Base-by-base conservation (phyloP, 2,113 vertebrate genomes). In the Polypterus senegalus region DNA sequence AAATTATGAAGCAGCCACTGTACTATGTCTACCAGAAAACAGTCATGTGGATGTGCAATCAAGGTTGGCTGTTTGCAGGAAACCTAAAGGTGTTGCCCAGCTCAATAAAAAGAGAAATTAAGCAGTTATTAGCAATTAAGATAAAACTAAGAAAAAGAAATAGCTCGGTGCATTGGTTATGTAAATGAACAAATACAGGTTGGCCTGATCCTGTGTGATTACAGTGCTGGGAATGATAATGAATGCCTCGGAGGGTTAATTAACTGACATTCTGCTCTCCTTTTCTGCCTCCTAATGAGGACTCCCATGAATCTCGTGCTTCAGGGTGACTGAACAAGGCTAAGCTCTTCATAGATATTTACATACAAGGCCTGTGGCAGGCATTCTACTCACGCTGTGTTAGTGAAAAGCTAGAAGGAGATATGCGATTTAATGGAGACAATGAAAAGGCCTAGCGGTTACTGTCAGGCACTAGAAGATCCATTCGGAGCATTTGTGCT, bases 231-330 rank as follows among this genome's bases (percentile, higher is more conserved):
- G 65, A 68, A 68, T 67, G 64, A 65, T 73, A 74, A 10, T 3
- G 68, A 74, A 58, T 58, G 49, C 56, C 59, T 61, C 74, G 73
- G 78, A 76, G 72, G 74, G 77, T 74, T 80, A 80, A 82, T 80
- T 70, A 80, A 77, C 73, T 74, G 71, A 71, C 72, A 71, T 76
- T 80, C 73, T 76, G 47, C 67, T 65, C 61, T 60, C 70, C 73
- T 66, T 75, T 74, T 78, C 70, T 77, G 77, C 55, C 47, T 76
- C 76, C 72, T 72, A 77, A 77, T 69, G 68, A 69, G 77, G 69
- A 73, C 76, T 62, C 78, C 69, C 71, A 78, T 77, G 77, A 71
- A 75, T 73, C 74, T 57, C 59, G 6, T 3, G 60, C 54, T 52
- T 55, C 27, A 48, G 54, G 1, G 10, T 53, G 53, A 44, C 49